A percentile compares a stretch with the other conserved stretches of the same genome.
phyloP scores from a whole-genome alignment of 2,888 invertebrate genomes.

The Aleiodes testaceus region DNA sequence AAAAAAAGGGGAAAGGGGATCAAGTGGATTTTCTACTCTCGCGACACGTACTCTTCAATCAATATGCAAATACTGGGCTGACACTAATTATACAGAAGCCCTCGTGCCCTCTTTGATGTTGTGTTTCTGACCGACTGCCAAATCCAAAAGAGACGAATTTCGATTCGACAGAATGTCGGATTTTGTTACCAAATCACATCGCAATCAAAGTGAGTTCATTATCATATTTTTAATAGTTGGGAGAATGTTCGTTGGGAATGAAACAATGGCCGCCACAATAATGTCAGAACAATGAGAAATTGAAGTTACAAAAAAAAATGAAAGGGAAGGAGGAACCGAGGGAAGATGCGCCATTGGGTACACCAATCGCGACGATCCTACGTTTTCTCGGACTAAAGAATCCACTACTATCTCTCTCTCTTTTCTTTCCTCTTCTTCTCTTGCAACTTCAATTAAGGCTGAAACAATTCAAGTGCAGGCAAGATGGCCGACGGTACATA shows the following conservation, averaged over 20 bases:
- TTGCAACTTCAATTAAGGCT: slow-evolving; percentile 59
- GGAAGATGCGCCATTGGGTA: slow-evolving; percentile 30
- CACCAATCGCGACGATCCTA: slow-evolving; percentile 23
- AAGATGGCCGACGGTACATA: slow-evolving; percentile 55
- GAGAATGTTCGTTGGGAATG: slow-evolving; percentile 6
- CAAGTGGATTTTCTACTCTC: slow-evolving; percentile 44
- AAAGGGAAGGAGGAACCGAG: slow-evolving; percentile 45
- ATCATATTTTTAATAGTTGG: too few species aligned
- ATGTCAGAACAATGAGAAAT: slow-evolving; percentile 35
- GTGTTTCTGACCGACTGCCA: slow-evolving; percentile 57
- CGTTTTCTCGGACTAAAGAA: slow-evolving; percentile 46
- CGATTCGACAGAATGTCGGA: slow-evolving; percentile 37
- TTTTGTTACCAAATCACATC: too few species aligned
- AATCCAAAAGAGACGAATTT: slow-evolving; percentile 36
- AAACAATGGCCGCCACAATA: slow-evolving; percentile 29
- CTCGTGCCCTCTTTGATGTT: slow-evolving; percentile 70
- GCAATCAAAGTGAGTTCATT: too few species aligned
- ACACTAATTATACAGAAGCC: slow-evolving; percentile 72
- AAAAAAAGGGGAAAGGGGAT: slow-evolving; percentile 9
- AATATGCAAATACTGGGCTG: slow-evolving; percentile 71
- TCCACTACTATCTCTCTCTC: neutral
- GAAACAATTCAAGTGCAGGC: slow-evolving; percentile 63
- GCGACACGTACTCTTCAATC: slow-evolving; percentile 68
- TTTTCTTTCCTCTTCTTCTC: slow-evolving; percentile 44
- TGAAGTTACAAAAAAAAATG: slow-evolving; percentile 38